These are phyloP conservation scores for Hylaeus volcanicus DNA, from an alignment of 1,140 invertebrate genomes.

Conservation along the genomic window DNA sequence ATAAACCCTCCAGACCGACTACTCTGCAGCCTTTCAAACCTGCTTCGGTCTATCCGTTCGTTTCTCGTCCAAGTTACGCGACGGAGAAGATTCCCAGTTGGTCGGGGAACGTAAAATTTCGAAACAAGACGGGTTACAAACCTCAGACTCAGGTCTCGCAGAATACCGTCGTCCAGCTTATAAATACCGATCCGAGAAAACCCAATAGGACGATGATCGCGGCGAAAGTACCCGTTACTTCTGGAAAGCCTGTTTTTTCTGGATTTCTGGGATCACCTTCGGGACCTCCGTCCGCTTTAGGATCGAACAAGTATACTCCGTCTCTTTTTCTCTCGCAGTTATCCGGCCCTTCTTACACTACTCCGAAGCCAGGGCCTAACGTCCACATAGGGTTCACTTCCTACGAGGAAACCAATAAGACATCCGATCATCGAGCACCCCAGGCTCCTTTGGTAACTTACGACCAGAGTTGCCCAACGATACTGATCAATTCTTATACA, in stretches of 20 bases:
- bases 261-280: no score
- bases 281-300: not conserved
- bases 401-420: slow-evolving; percentile 56
- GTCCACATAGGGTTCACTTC: slow-evolving; percentile 76
- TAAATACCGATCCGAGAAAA: slow-evolving; percentile 66
- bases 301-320: not conserved
- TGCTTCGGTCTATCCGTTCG: slow-evolving; percentile 1
- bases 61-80: not conserved
- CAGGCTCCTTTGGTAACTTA: not conserved
- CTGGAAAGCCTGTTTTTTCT: not conserved
- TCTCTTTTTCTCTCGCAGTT: not conserved
- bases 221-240: slow-evolving; percentile 34
- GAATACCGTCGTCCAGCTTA: slow-evolving; percentile 75
- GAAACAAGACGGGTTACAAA: slow-evolving; percentile 33
- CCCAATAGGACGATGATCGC: slow-evolving; percentile 63
- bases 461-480: slow-evolving; percentile 73
- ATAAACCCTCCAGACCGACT: slow-evolving; percentile 50
- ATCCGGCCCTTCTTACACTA: not conserved
- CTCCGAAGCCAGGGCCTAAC: slow-evolving; percentile 55
- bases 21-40: not conserved
- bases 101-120: not conserved
- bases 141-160: slow-evolving; percentile 70
- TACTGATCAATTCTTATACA: slow-evolving; percentile 77
- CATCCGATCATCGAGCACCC: slow-evolving; percentile 30
- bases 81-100: not conserved